Base-by-base conservation (phyloP, 1,140 invertebrate species). In the Plectrocnemia conspersa region DNA sequence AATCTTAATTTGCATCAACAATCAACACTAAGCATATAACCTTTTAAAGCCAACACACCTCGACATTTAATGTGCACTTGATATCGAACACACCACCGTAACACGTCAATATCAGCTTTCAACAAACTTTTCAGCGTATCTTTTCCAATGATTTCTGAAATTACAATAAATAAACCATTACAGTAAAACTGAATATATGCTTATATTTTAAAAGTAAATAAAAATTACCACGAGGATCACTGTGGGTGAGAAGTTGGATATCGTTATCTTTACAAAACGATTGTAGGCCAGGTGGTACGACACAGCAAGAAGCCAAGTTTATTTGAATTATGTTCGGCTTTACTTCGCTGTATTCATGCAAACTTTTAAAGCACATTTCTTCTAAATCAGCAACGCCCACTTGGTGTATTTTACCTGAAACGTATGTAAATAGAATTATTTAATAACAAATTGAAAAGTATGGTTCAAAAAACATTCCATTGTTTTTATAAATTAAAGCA, bases 251-350 rank as follows among this genome's bases (percentile, higher is more conserved):
- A 16, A 99, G 75, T 65, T 97, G 93, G 41, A 99, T 86, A 63
- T 93, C 86, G 65, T 95, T 84, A 61, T 89, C 82, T 65, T 88
- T 89, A 48, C 93, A 92, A 76, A 93, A 98, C 46, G 82, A 79
- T 67, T 91, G 86, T 50, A 99, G 78, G 9, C 88, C 84, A 16
- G 88, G 84, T 10, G 95, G 93, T 53, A 98, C 94, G 2, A 96
- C 88, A 77, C 96, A 98, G 70, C 95, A 98, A 2, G 88, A 88
- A 1, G 92, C 86, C 41, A 98, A 79, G 76, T 95, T 97, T 55
- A 98, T 94, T 76, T 99, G 95, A 58, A 96, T 86, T 52, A 96
- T 93, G 58, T 80, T 82, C 13, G 95, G 95, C 64, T 92, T 91
- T 1, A 93, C 85, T 58, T 78, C 77, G n/a, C 89, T 84, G 77